Conservation (phyloP, 1,140 invertebrate species). For the Plectrocnemia conspersa region DNA sequence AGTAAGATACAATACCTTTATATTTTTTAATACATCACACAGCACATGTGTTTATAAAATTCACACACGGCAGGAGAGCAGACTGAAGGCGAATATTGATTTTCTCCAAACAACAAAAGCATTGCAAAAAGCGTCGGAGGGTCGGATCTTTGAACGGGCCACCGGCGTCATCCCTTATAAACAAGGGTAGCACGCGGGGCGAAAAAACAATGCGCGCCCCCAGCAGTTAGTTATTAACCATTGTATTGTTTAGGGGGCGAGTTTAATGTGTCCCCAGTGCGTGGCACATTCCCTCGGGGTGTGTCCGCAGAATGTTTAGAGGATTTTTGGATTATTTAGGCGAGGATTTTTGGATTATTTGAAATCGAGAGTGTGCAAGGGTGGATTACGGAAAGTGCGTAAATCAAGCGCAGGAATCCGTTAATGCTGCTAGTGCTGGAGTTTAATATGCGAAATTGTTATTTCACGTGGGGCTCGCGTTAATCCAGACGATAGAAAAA, state of each 20-base stretch:
- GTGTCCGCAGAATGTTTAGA: constrained; percentile 2
- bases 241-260: constrained; percentile 22
- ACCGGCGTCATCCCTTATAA: constrained; percentile 12
- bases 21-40: too few species aligned
- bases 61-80: constrained; percentile 5
- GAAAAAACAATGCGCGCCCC: constrained; percentile 26
- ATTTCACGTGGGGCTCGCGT: not conserved
- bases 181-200: constrained; percentile 10
- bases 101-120: constrained; percentile 18
- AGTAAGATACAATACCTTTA: too few species aligned
- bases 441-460: too few species aligned
- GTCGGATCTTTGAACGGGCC: constrained; percentile 18
- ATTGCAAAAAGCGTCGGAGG: too few species aligned
- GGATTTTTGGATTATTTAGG: constrained; percentile 20
- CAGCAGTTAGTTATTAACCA: constrained; percentile 31
- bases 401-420: constrained; percentile 22
- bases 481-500: too few species aligned
- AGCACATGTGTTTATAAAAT: constrained; percentile 11
- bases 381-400: constrained; percentile 16
- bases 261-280: constrained; percentile 12
- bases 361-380: constrained; percentile 18
- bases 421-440: too few species aligned
- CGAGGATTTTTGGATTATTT: constrained; percentile 1
- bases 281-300: constrained; percentile 1
- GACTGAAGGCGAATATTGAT: constrained; percentile 19